These are phyloP conservation scores for Drosophila mauritiana DNA, from an alignment of 1,140 invertebrate genomes.

Conservation along the genomic window DNA sequence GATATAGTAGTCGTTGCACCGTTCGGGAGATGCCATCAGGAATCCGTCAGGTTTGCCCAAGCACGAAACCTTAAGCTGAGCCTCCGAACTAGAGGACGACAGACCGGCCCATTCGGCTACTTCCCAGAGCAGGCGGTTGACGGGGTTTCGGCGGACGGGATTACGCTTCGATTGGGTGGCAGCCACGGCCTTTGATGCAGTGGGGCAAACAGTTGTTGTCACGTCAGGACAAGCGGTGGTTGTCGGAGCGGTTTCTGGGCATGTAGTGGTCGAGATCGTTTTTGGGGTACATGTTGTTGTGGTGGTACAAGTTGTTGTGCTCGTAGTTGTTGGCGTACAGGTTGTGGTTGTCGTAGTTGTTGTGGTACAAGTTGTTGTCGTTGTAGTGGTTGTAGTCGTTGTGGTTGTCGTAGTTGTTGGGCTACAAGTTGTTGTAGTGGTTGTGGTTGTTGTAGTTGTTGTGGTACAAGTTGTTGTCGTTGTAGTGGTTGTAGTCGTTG, in stretches of 20 bases:
- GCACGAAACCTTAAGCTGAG: conserved; percentile 39
- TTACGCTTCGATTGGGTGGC: conserved; percentile 18
- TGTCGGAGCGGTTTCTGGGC: conserved; percentile 12
- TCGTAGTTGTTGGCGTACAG: conserved; percentile 12
- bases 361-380: neutral
- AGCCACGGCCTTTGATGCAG: conserved; percentile 1
- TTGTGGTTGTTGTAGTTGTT: neutral
- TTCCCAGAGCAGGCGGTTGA: conserved; percentile 33
- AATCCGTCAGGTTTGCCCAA: conserved; percentile 63
- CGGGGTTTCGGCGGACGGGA: conserved; percentile 31
- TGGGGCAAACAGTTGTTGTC: conserved; percentile 3
- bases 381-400: conserved; percentile 10
- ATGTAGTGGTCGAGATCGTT: conserved; percentile 11
- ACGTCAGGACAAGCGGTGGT: conserved; percentile 1
- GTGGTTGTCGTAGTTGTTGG: conserved; percentile 5
- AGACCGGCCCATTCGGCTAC: conserved; percentile 8
- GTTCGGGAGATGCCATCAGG: conserved; percentile 58
- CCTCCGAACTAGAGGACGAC: conserved; percentile 4
- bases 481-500: conserved; percentile 8
- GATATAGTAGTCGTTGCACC: conserved; percentile 73
- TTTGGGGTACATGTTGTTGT: conserved; percentile 10
- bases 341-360: conserved; percentile 12
- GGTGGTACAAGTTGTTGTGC: neutral
- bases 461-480: conserved; percentile 4
- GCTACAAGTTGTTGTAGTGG: conserved; percentile 9